Percentiles rank a stretch among this genome's conserved stretches.
These are phyloP conservation scores for Drosophila orosa DNA, from an alignment of 1,140 invertebrate genomes.

Conservation along the genomic window DNA sequence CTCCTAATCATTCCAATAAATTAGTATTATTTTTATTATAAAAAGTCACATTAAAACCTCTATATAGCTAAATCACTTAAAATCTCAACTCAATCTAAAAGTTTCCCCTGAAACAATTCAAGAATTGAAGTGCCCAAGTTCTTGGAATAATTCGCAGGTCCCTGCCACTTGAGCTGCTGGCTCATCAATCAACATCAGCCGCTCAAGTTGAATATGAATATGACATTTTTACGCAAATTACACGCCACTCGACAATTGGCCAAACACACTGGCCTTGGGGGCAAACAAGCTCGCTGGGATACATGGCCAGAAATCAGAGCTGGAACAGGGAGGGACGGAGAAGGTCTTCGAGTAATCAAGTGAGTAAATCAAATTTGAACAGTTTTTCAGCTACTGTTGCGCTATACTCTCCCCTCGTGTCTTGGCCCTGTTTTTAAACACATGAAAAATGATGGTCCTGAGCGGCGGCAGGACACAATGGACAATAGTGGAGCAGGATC, in stretches of 20 bases:
- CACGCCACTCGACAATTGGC: conserved; percentile 72
- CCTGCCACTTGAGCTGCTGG: conserved; percentile 45
- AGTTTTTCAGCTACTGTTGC: conserved; percentile 63
- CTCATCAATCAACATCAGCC: conserved; percentile 72
- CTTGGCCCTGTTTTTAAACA: conserved; percentile 64
- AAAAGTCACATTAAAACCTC: not conserved
- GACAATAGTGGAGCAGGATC: conserved; percentile 18
- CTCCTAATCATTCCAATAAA: not conserved
- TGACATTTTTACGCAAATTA: conserved; percentile 82
- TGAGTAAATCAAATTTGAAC: conserved; percentile 83
- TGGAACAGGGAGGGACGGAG: not conserved
- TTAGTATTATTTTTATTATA: too few relatives aligned
- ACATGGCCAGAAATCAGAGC: conserved; percentile 48
- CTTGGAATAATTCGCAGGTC: conserved; percentile 27
- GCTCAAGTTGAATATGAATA: conserved; percentile 72
- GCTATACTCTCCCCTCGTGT: not conserved
- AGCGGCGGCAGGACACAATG: conserved; percentile 32
- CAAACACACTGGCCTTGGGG: conserved; percentile 41
- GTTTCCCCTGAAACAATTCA: not conserved
- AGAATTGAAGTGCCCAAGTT: conserved; percentile 17
- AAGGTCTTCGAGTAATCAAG: conserved; percentile 64
- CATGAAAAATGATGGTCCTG: conserved; percentile 75
- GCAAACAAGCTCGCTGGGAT: conserved; percentile 6
- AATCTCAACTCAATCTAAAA: conserved; percentile 9
- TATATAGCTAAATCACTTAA: too few relatives aligned